Percentiles rank a stretch among this genome's conserved stretches.
Conservation (phyloP, 2,888 invertebrate genomes). For the Glaucopsyche alexis region DNA sequence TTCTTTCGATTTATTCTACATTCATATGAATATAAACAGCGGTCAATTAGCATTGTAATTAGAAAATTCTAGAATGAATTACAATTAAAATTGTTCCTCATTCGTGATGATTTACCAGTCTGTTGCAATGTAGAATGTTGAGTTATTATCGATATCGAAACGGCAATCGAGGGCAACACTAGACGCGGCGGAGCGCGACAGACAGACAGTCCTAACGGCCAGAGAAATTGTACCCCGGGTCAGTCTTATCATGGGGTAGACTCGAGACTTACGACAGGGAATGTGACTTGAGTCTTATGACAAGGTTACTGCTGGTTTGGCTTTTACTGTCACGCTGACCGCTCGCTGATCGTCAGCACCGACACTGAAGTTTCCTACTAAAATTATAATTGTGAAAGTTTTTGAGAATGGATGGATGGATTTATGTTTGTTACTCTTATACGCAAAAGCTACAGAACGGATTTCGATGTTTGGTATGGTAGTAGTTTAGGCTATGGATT, state of each 20-base stretch:
- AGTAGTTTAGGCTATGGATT: no score
- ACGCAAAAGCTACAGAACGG: no score
- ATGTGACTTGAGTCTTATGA: neutral
- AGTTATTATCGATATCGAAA: conserved; percentile 37
- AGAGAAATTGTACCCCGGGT: conserved; percentile 41
- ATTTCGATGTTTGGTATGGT: no score
- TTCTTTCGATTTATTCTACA: conserved; percentile 29
- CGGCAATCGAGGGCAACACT: conserved; percentile 48
- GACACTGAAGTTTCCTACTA: no score
- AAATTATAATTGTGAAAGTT: no score
- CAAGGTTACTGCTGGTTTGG: no score
- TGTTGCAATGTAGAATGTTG: neutral
- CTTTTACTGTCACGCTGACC: no score
- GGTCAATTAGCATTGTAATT: neutral
- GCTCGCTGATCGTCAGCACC: no score
- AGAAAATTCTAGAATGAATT: neutral
- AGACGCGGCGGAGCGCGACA: conserved; percentile 70
- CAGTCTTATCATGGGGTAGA: conserved; percentile 8
- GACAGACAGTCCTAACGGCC: conserved; percentile 68
- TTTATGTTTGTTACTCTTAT: no score
- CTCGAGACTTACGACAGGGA: neutral
- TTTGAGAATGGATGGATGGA: no score
- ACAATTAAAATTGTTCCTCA: neutral
- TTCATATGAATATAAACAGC: neutral
- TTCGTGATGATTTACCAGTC: neutral